Conservation (phyloP, 1,140 invertebrate species). For the Bombus fervidus region DNA sequence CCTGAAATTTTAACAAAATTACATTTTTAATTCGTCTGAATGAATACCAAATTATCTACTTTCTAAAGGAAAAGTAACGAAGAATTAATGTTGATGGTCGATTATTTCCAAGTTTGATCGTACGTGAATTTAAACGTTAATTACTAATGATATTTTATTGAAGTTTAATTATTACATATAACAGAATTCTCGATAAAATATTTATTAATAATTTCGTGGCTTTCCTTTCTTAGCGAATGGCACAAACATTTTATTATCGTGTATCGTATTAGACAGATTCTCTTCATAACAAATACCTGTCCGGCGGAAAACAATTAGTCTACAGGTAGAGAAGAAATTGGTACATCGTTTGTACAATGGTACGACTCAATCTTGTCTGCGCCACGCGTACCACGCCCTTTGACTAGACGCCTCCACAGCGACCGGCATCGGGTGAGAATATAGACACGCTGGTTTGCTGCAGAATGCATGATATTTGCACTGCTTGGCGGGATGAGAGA, state of each 20-base stretch:
- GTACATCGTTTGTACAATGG: conserved; percentile 37
- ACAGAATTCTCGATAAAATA: too few species aligned
- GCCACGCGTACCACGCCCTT: conserved; percentile 79
- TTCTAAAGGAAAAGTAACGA: not conserved
- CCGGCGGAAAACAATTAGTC: not conserved
- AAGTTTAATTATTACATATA: too few species aligned
- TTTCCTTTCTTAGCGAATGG: too few species aligned
- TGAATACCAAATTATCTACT: not conserved
- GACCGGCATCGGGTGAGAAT: conserved; percentile 75
- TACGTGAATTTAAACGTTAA: too few species aligned
- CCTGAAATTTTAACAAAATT: not conserved
- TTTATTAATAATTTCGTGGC: too few species aligned
- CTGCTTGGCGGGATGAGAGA: conserved; percentile 87
- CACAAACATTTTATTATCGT: too few species aligned
- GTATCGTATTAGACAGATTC: too few species aligned
- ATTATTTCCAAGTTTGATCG: not conserved
- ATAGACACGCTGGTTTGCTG: conserved; percentile 80
- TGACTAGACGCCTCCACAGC: conserved; percentile 61
- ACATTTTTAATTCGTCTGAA: not conserved
- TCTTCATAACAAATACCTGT: too few species aligned
- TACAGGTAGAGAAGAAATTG: conserved; percentile 5
- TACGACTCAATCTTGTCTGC: conserved; percentile 71
- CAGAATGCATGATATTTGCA: conserved; percentile 83
- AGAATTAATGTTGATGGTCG: not conserved
- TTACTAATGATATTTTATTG: too few species aligned